Evolutionary conservation across 64 coral and sea anemone species (phyloP), one percentile per base, ranked within the genome.

Genomic region (Montipora cactus): DNA sequence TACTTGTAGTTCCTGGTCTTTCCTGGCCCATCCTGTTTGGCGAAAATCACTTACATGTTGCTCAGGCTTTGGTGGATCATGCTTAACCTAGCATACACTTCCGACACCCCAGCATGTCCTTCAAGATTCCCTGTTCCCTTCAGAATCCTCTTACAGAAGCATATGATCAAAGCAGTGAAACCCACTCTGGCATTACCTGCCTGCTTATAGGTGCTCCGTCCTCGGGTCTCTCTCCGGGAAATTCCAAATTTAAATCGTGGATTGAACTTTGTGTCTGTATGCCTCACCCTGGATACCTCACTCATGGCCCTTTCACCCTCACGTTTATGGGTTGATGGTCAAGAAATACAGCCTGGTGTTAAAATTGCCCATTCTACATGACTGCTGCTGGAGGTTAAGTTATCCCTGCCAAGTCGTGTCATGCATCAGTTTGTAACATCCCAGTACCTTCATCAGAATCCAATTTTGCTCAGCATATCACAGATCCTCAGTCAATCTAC

Each of bases 21-120:
- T 37, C 57, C 5, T 92, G 81, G 90, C 81, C 81, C 37, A 92
- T 92, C 7, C 74, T 93, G 14, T 86, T 93, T 67, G 91, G 74
- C 1, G 74, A 92, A 21, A 93, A 87, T 44, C 80, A 93, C 8
- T 55, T 93, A 4, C 81, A 79, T 50, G 53, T 79, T 16, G 81
- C 79, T 7, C 18, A 92, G 23, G 79, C 90, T 18, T 19, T 90
- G 45, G 89, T 90, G 14, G 89, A 90, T 90, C 89, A 80, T 69
- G 55, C 16, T 12, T 13, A 1, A 20, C 77, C 78, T 12, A n/a
- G 44, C 16, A 81, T 80, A 59, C 25, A 21, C 47, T 81, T 91
- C n/a, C 16, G 62, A 49, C 89, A 59, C 25, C 49, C 78, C 7
- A 80, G 78, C 78, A 57, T 57, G 10, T 11, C 5, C 0, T 80